Evolutionary conservation across 2,888 invertebrate species (phyloP).

Genomic region (Aricia artaxerxes): DNA sequence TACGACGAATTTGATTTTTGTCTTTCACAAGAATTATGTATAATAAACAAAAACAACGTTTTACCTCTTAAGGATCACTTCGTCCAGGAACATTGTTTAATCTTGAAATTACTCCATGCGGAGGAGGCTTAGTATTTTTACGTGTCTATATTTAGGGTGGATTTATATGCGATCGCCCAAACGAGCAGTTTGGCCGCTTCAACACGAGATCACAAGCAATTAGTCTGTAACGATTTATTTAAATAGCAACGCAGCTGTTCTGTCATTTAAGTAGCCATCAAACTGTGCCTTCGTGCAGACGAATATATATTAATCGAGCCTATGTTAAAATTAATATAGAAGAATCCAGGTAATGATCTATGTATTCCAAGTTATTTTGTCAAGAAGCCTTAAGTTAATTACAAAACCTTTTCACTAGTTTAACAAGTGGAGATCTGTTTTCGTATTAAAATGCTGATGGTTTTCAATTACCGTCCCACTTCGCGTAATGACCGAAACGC

Average conservation of each 20-base stretch:
- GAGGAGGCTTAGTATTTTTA: background rate
- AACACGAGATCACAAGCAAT: too few relatives aligned
- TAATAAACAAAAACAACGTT: background rate
- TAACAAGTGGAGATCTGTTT: background rate
- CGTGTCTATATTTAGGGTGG: background rate
- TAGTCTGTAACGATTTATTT: too few relatives aligned
- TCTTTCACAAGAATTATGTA: background rate
- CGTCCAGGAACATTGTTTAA: background rate
- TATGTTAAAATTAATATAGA: background rate
- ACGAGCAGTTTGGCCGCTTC: too few relatives aligned
- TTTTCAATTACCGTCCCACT: conserved; percentile 27
- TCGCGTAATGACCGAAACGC: conserved; percentile 31
- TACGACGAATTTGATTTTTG: background rate
- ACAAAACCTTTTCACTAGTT: background rate
- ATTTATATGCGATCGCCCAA: too few relatives aligned
- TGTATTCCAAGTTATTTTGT: background rate
- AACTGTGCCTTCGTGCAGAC: too few relatives aligned
- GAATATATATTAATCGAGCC: too few relatives aligned
- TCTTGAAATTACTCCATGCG: background rate
- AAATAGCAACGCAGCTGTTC: too few relatives aligned
- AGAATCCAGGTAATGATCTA: background rate
- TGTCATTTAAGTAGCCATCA: too few relatives aligned
- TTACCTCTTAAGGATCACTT: background rate
- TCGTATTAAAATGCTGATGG: background rate
- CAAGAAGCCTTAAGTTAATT: conserved; percentile 2